Base-by-base conservation (phyloP, 1,140 invertebrate genomes). In the Plectus sambesii region DNA sequence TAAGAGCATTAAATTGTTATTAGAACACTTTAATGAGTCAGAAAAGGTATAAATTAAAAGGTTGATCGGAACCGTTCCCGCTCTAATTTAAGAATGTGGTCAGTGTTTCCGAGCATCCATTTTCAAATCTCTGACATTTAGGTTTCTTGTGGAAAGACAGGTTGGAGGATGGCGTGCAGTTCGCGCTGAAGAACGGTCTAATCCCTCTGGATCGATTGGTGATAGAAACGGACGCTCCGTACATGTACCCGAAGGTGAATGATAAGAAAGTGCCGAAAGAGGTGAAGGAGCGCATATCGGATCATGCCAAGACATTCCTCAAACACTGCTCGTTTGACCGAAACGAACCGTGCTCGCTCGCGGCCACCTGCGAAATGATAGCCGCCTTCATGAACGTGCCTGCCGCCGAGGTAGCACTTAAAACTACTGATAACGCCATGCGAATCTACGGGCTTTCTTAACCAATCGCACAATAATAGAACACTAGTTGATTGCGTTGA, bases 71-170 rank as follows among this genome's bases (percentile, higher is more conserved):
- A n/a, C n/a, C n/a, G n/a, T n/a, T n/a, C n/a, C n/a, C n/a, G n/a
- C n/a, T n/a, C n/a, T n/a, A n/a, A n/a, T n/a, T n/a, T n/a, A n/a
- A n/a, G n/a, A n/a, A n/a, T n/a, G n/a, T 48, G 2, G 3, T 47
- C 38, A 9, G 22, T 15, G 26, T 44, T n/a, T 42, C 9, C 5
- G 8, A 17, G 3, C 9, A 12, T 2, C 8, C 22, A 2, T n/a
- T 49, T 36, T 19, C n/a, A 15, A 24, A 9, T 47, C 17, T 47
- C 38, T 37, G 12, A 46, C 12, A 9, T 49, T 69, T 69, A 76
- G 84, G 85, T 15, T 87, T 85, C 67, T 72, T 88, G n/a, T 87
- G 85, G 74, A 88, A 90, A 75, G 87, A 92, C 62, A 90, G 87
- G 73, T 84, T 84, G 12, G 85, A 87, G 59, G 81, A 82, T 56